Percentiles rank a stretch among this genome's conserved stretches.
phyloP scores from a whole-genome alignment of 2,113 vertebrate species.

The Hippopotamus amphibius region DNA sequence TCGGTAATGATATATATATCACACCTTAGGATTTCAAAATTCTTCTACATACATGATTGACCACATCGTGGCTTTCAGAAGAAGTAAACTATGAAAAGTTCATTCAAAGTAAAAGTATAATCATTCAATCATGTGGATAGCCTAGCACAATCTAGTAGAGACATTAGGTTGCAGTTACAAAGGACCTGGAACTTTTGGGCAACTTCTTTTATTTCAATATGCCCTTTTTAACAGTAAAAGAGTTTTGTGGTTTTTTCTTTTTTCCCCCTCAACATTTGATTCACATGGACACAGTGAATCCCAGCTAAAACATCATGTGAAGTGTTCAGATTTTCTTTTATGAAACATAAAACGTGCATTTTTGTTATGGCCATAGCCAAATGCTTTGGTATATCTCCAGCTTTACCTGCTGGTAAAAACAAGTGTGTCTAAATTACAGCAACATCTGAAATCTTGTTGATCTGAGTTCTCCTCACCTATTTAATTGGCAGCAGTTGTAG shows the following conservation, averaged over 20 bases:
- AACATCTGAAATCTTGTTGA: neutral
- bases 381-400: neutral
- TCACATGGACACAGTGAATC: neutral
- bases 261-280: neutral
- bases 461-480: neutral
- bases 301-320: neutral
- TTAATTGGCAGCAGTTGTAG: neutral
- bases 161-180: neutral
- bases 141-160: neutral
- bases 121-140: neutral
- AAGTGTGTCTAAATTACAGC: neutral
- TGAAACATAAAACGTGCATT: neutral
- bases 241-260: neutral
- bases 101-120: neutral
- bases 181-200: neutral
- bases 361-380: neutral
- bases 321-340: neutral
- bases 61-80: neutral
- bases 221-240: neutral
- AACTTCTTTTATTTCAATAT: neutral
- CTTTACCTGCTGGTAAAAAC: neutral
- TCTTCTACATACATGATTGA: neutral
- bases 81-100: neutral
- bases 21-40: neutral
- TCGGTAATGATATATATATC: neutral